These are phyloP conservation scores for Strigamia crassipes DNA, from an alignment of 2,888 invertebrate genomes.

Conservation along the genomic window DNA sequence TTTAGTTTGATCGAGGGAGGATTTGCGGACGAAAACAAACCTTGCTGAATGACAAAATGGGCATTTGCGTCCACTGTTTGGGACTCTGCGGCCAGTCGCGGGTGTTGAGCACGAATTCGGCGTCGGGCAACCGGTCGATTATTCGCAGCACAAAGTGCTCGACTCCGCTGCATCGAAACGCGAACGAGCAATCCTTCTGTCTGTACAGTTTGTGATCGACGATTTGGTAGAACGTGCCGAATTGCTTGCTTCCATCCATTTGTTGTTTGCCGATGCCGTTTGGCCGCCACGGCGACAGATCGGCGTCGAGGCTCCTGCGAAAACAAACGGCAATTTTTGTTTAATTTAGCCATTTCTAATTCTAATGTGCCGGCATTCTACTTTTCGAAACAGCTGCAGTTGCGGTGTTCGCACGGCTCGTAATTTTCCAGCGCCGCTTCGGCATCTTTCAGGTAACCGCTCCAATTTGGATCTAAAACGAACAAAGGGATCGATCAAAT, in stretches of 20 bases:
- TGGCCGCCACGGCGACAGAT: conserved; percentile 70
- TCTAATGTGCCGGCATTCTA: conserved; percentile 35
- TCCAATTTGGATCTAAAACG: conserved; percentile 53
- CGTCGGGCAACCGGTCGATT: conserved; percentile 71
- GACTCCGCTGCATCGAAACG: conserved; percentile 85
- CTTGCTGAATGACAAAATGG: conserved; percentile 97
- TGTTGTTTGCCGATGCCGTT: conserved; percentile 71
- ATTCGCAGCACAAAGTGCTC: conserved; percentile 82
- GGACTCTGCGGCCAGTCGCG: conserved; percentile 91
- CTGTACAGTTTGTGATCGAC: conserved; percentile 79
- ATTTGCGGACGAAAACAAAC: conserved; percentile 54
- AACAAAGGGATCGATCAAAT: background rate
- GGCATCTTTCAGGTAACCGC: conserved; percentile 55
- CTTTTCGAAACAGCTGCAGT: background rate
- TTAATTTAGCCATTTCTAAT: too few species aligned
- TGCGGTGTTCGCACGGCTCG: conserved; percentile 53
- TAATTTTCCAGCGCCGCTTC: conserved; percentile 55
- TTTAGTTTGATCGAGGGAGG: background rate
- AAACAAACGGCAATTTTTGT: too few species aligned
- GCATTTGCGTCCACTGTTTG: conserved; percentile 66
- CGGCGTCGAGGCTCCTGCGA: conserved; percentile 68
- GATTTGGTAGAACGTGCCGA: conserved; percentile 81
- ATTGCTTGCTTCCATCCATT: conserved; percentile 67
- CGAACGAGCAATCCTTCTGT: conserved; percentile 85
- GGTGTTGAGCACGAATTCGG: conserved; percentile 86